Conservation (phyloP, 2,888 invertebrate genomes). For the Melieria crassipennis region DNA sequence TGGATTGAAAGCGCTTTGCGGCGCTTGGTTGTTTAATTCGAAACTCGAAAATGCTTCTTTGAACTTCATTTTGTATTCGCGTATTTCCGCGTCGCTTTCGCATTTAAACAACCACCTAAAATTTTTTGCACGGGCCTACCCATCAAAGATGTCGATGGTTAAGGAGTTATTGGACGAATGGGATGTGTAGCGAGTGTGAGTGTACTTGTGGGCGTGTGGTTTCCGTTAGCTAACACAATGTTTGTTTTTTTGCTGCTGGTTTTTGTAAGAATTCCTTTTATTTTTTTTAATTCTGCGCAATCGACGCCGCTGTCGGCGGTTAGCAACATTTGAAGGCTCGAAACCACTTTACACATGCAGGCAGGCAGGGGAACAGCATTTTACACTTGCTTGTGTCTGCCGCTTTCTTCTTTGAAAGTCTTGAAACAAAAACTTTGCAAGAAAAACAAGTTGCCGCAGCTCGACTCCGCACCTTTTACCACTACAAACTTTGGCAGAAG, state of each 20-base stretch:
- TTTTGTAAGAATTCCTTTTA: background rate
- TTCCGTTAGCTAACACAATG: constrained; percentile 31
- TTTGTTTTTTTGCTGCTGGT: background rate
- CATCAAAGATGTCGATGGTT: no score
- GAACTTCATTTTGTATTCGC: no score
- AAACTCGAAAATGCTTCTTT: no score
- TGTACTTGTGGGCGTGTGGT: constrained; percentile 15
- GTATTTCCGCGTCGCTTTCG: no score
- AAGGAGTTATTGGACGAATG: no score
- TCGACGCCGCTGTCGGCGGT: background rate
- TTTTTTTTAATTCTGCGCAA: background rate
- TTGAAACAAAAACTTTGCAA: constrained; percentile 4
- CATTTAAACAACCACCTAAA: no score
- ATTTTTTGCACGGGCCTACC: no score
- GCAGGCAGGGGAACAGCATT: background rate
- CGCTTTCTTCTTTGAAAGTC: background rate
- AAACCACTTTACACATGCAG: background rate
- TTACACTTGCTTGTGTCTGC: background rate
- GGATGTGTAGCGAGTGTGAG: background rate
- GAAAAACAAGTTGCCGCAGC: background rate
- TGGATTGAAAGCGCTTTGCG: no score
- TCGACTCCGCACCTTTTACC: background rate
- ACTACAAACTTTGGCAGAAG: no score
- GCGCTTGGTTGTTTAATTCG: no score
- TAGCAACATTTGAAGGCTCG: background rate